These are phyloP conservation scores for Diceros bicornis DNA, from an alignment of 2,797 vertebrate genomes.

Conservation along the genomic window DNA sequence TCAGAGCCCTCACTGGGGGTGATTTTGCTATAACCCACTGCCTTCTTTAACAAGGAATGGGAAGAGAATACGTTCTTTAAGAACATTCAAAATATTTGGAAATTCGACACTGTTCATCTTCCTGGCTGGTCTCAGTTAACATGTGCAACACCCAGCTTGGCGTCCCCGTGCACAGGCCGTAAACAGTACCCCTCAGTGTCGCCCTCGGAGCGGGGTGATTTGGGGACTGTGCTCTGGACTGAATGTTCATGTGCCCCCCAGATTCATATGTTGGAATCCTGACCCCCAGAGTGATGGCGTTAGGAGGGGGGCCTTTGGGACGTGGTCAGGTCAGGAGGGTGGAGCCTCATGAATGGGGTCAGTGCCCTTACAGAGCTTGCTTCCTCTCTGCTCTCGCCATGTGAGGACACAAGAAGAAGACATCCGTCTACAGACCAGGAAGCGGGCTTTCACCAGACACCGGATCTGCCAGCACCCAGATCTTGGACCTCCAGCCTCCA, in stretches of 20 bases:
- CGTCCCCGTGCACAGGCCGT: neutral
- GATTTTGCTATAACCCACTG: neutral
- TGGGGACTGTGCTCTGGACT: neutral
- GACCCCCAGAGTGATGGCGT: no score
- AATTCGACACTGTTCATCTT: neutral
- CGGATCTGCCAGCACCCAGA: no score
- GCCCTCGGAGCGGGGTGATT: neutral
- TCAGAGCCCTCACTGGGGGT: neutral
- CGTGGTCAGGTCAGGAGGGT: no score
- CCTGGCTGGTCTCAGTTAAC: neutral
- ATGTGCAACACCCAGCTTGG: neutral
- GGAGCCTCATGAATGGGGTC: no score
- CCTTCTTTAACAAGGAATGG: neutral
- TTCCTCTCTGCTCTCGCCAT: no score
- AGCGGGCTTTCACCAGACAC: no score
- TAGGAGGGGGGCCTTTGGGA: no score
- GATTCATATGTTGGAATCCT: no score
- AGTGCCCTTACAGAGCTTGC: no score
- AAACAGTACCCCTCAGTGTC: fast-evolving
- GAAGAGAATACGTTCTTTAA: neutral
- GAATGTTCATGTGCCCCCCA: neutral
- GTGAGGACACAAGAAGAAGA: no score
- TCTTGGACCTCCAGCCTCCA: no score
- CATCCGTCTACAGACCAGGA: no score
- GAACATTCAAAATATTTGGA: neutral